Conservation (phyloP, 2,113 vertebrate genomes). For the Otocyon megalotis region DNA sequence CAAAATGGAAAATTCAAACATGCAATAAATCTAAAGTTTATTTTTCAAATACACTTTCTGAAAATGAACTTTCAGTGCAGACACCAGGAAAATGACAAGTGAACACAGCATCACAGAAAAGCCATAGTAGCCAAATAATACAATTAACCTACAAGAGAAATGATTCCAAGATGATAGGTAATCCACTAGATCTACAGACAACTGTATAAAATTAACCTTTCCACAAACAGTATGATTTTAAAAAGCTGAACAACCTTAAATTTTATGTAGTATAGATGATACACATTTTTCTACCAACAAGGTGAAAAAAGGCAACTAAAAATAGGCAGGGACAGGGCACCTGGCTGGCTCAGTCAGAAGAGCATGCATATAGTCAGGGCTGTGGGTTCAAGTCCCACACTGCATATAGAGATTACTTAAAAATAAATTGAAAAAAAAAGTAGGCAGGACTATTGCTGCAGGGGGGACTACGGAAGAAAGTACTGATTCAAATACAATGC, state of each 20-base stretch:
- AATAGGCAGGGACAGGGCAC: not conserved
- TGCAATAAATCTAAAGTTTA: not conserved
- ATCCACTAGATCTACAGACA: not conserved
- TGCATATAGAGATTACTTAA: not conserved
- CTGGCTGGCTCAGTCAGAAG: not conserved
- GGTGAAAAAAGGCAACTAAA: not conserved
- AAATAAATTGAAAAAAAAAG: not conserved
- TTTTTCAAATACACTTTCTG: not conserved
- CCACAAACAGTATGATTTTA: not conserved
- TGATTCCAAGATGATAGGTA: not conserved
- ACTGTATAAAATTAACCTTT: conserved; percentile 47
- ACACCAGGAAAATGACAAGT: conserved; percentile 22
- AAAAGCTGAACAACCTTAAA: not conserved
- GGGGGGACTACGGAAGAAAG: not conserved
- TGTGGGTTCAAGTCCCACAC: not conserved
- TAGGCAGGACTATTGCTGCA: not conserved
- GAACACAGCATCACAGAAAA: not conserved
- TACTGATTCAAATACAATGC: not conserved
- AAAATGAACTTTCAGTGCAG: conserved; percentile 24
- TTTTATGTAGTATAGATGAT: not conserved
- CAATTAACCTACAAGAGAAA: not conserved
- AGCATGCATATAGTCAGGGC: not conserved
- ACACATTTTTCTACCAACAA: not conserved
- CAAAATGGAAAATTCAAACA: conserved; percentile 18
- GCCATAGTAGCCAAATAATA: not conserved